phyloP scores from a whole-genome alignment of 2,888 invertebrate genomes.

The Ferdinandea cuprea region DNA sequence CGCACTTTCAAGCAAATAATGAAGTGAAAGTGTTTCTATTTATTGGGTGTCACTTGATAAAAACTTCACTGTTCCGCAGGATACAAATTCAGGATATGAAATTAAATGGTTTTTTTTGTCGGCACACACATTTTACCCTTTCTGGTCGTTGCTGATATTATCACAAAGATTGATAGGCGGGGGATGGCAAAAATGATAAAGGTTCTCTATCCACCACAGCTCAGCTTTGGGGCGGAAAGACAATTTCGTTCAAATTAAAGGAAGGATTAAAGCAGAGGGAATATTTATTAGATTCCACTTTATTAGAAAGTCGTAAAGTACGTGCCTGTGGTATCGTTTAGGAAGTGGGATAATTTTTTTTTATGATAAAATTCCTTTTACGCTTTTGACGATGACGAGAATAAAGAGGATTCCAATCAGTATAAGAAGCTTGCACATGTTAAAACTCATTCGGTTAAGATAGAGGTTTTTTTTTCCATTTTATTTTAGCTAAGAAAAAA shows the following conservation, averaged over 20 bases:
- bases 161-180: background rate
- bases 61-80: constrained; percentile 53
- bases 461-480: constrained; percentile 8
- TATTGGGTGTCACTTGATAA: constrained; percentile 60
- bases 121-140: background rate
- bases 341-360: constrained; percentile 1
- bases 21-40: constrained; percentile 65
- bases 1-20: constrained; percentile 53
- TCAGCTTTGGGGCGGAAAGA: background rate
- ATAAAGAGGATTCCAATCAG: constrained; percentile 17
- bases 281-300: constrained; percentile 30
- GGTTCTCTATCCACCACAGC: background rate
- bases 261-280: constrained; percentile 42
- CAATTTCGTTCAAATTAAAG: constrained; percentile 28
- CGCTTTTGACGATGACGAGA: background rate
- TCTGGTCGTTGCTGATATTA: constrained; percentile 17
- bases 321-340: constrained; percentile 2
- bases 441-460: constrained; percentile 17
- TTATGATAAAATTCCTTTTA: constrained; percentile 10
- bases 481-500: constrained; percentile 34
- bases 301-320: constrained; percentile 27
- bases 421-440: constrained; percentile 25
- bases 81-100: constrained; percentile 57
- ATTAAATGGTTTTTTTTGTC: constrained; percentile 36
- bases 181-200: background rate